Percentiles rank a stretch among this genome's conserved stretches.
Conservation (phyloP, 2,797 vertebrate species). For the Mus minutoides region DNA sequence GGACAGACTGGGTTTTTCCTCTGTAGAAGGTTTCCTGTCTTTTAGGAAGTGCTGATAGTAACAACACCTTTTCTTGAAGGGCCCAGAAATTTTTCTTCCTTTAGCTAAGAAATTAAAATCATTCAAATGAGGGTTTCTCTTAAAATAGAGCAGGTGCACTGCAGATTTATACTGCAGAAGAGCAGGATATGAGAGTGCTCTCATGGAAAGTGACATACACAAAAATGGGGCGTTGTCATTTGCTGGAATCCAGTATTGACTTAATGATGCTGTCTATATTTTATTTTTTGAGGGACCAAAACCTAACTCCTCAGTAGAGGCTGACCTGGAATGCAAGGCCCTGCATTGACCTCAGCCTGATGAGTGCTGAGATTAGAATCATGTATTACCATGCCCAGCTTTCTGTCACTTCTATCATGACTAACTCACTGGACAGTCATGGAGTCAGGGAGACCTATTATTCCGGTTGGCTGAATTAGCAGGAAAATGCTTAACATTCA, state of each 20-base stretch:
- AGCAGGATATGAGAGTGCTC: not conserved
- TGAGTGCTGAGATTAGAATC: not conserved
- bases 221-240: not conserved
- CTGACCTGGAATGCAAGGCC: not conserved
- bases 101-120: not conserved
- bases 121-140: not conserved
- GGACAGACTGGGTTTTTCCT: conserved; percentile 9
- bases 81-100: not conserved
- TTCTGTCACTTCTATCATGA: not conserved
- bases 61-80: not conserved
- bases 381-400: not conserved
- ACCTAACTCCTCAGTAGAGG: not conserved
- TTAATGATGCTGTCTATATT: not conserved
- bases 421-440: not conserved
- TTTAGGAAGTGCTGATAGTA: not conserved
- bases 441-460: not conserved
- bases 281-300: not conserved
- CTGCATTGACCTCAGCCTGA: not conserved
- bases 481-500: not conserved
- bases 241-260: not conserved
- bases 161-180: not conserved
- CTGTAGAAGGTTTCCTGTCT: not conserved
- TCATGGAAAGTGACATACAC: not conserved
- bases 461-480: not conserved
- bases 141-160: not conserved